Evolutionary conservation across 2,888 invertebrate species (phyloP), one percentile per base, ranked within the genome.

Genomic region (Ligdia adustata): DNA sequence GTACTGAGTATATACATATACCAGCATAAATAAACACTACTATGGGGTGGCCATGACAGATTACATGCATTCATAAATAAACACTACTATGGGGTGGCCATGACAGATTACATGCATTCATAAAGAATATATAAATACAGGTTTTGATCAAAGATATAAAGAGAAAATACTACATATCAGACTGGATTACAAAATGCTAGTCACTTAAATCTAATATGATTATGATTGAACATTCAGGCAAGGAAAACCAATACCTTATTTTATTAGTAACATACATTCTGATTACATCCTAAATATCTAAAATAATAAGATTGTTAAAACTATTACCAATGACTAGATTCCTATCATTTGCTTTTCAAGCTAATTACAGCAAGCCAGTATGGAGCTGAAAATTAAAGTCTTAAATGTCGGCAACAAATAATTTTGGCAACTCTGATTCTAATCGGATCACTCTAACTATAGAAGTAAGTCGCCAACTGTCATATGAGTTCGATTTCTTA

Each of bases 361-460:
- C 75, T 72, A 70, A 60, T 58, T 73, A 79, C 71, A 80, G 72
- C 71, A 68, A 68, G 69, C 64, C 58, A 65, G 62, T 66, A 61
- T 7, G n/a, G n/a, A 29, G 9, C 14, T 14, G 31, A 24, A 26
- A 9, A 31, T 15, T 2, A 9, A 45, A 54, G 46, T 52, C 37
- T 77, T 72, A 83, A 64, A 72, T 68, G 60, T 87, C 83, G 22
- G 82, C 68, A 53, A 82, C 91, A 82, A 94, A 95, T 55, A 94
- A 81, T 67, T 94, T 93, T 46, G 94, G 94, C 69, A 95, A 79
- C 75, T 95, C 95, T 6, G 94, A 92, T 77, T 95, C 94, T 38
- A 95, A 81, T 34, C 94, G 91, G 57, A 95, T 91, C 15, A 95
- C 92, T 66, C 93, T 92, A 24, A 95, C 93, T 64, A 92, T 92